Evolutionary conservation across 2,888 invertebrate genomes (phyloP).

Genomic region (Phengaris arion): DNA sequence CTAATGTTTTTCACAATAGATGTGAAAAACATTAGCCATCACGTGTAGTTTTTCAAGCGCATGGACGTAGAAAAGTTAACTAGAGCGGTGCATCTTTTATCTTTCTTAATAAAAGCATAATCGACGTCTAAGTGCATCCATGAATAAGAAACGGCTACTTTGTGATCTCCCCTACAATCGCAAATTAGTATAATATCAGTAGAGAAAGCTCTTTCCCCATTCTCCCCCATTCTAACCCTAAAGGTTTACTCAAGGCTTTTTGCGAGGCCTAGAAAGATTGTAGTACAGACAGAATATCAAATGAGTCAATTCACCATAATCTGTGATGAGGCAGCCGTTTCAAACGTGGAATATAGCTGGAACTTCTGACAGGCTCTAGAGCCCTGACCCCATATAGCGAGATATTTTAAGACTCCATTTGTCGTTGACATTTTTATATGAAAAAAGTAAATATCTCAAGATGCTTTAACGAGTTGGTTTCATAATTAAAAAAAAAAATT

Average conservation of each 20-base stretch:
- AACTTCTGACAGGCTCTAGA: conserved; percentile 34
- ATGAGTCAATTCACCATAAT: conserved; percentile 68
- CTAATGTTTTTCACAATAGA: not conserved
- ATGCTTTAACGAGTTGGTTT: not conserved
- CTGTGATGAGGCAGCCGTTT: conserved; percentile 44
- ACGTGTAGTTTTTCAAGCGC: not conserved
- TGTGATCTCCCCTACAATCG: conserved; percentile 18
- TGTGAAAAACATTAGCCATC: too few species aligned
- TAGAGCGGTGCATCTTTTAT: not conserved
- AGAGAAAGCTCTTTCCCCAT: conserved; percentile 23
- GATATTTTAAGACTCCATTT: conserved; percentile 4
- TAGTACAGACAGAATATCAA: conserved; percentile 71
- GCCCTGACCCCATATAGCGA: conserved; percentile 27
- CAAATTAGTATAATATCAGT: conserved; percentile 27
- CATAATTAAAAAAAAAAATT: too few species aligned
- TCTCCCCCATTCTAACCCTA: conserved; percentile 24
- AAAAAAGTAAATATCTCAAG: not conserved
- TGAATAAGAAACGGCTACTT: conserved; percentile 19
- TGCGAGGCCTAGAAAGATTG: conserved; percentile 35
- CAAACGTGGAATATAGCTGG: conserved; percentile 36
- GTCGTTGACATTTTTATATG: not conserved
- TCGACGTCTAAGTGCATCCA: conserved; percentile 18
- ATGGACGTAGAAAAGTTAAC: not conserved
- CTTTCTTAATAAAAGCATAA: conserved; percentile 13
- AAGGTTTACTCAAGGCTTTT: conserved; percentile 25